These are phyloP conservation scores for Marronus borbonicus DNA, from an alignment of 2,888 invertebrate genomes.

Conservation along the genomic window DNA sequence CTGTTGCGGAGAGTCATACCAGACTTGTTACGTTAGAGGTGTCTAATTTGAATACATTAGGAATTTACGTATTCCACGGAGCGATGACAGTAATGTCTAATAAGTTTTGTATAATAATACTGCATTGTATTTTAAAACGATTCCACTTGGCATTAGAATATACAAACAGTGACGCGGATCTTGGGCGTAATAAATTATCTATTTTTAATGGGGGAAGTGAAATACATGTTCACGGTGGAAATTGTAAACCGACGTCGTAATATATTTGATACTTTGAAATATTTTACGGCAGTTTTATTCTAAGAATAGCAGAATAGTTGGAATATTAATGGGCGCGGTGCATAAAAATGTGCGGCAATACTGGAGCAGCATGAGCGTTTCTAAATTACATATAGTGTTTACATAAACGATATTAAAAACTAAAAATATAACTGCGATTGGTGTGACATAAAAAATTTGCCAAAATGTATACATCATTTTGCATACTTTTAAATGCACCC, in stretches of 20 bases:
- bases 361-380: no score
- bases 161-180: neutral
- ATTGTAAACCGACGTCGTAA: conserved; percentile 6
- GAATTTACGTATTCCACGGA: conserved; percentile 13
- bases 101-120: conserved; percentile 19
- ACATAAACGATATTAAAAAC: no score
- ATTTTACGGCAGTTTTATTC: neutral
- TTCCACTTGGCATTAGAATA: conserved; percentile 13
- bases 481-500: no score
- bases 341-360: no score
- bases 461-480: no score
- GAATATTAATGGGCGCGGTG: neutral
- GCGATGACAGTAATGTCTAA: conserved; percentile 21
- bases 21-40: neutral
- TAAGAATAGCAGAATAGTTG: neutral
- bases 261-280: conserved; percentile 7
- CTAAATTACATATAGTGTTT: no score
- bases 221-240: neutral
- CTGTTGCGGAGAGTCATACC: neutral
- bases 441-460: no score
- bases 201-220: neutral
- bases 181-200: conserved; percentile 1
- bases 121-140: conserved; percentile 13
- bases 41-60: conserved; percentile 29
- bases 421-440: no score